Base-by-base conservation (phyloP, 2,113 vertebrate genomes). In the Ivindomyrus marchei region DNA sequence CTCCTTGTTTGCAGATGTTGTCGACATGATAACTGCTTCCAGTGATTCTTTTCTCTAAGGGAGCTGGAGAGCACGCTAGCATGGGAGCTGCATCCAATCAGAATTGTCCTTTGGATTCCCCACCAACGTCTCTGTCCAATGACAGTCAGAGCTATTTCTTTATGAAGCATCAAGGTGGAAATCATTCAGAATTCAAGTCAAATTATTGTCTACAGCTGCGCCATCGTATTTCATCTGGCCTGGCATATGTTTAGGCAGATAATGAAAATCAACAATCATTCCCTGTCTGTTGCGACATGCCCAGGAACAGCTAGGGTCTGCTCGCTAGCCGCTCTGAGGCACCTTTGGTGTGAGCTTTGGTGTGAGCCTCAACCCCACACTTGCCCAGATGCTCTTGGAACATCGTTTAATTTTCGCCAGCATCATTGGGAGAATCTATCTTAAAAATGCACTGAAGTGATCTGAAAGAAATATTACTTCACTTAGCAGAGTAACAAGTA, bases 161-260 rank as follows among this genome's bases (percentile, higher is more conserved):
- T 93, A 93, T 94, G 93, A 94, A 93, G 93, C 93, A 92, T 95
- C 94, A 94, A 92, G 92, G 92, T 93, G 92, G 88, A 31, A 91
- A 94, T 91, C 93, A 90, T 91, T 92, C 92, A 90, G 90, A 92
- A 94, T 90, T 93, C 91, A 91, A 93, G 94, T 93, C 93, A 94
- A 92, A 93, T 92, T 24, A 4, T 95, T 93, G 92, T 27, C 56
- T 66, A 93, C 93, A 94, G 94, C 92, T 93, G 93, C 91, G 92
- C 90, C 90, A 94, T 95, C 92, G 91, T 85, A 88, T 92, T 92
- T 91, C 91, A 91, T 90, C 90, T 93, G 62, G 85, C 91, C 90
- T 91, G 31, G 56, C 70, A 49, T 89, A 88, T 91, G 92, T 91
- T 86, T 90, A 9, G 80, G 62, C 24, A n/a, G 19, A 15, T 45